Base-by-base conservation (phyloP, 2,113 vertebrate genomes). In the Pica pica region DNA sequence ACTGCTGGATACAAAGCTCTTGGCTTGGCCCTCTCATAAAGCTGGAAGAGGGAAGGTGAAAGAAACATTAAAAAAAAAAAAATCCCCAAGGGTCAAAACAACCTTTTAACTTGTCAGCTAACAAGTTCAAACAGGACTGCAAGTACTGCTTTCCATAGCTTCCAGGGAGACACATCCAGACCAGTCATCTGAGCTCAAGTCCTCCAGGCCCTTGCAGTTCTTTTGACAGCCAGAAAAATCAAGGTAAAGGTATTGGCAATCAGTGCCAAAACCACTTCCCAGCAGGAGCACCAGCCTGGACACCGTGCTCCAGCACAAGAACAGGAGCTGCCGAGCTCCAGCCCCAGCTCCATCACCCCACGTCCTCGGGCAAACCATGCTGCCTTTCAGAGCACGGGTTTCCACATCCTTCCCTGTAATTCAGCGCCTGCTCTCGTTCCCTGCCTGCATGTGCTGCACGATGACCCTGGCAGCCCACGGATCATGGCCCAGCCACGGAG, bases 11-110 rank as follows among this genome's bases (percentile, higher is more conserved):
- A 91, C 87, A 92, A 84, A 94, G 90, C 83, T 71, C 68, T 52
- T 84, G 85, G 79, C 89, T 85, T 22, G 2, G 87, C 42, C 80
- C 55, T 60, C 93, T 88, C 46, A 16, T 73, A 96, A 91, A 95
- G 90, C 49, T 44, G 65, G 42, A 82, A 88, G 88, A 88, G 86
- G 79, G 92, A 89, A 83, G 85, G 93, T 79, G 79, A 92, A 96
- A 93, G 35, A 79, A 69, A 7, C 35, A 11, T 56, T 2, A 8
- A 19, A 44, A 21, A 49, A 18, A 79, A 49, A 18, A 79, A 81
- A 47, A 53, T 70, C 97, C 93, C 10, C 75, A 89, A 92, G 97
- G 95, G 78, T 90, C 93, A 84, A 96, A 97, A 94, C 96, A 96
- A 94, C 71, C 86, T 96, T 94, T 82, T 79, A 97, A 91, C 80